Conservation (phyloP, 2,888 invertebrate genomes). For the Ethmia dodecea region DNA sequence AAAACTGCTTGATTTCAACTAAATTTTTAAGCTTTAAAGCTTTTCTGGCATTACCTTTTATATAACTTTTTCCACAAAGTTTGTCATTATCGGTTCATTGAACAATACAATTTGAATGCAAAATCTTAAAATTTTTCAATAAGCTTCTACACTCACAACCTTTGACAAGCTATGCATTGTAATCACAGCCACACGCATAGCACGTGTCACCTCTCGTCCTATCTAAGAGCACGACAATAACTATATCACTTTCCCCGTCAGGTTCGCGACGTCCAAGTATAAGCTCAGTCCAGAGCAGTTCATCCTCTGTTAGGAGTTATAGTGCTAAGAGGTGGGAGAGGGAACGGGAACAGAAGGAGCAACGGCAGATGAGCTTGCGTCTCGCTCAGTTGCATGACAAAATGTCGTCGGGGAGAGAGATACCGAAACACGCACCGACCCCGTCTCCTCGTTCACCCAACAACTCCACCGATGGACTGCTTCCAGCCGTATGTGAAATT, state of each 20-base stretch:
- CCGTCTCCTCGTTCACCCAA: constrained; percentile 87
- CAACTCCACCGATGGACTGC: constrained; percentile 89
- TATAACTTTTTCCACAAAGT: too few relatives aligned
- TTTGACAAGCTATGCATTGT: constrained; percentile 13
- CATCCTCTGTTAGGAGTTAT: constrained; percentile 89
- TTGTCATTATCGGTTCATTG: too few relatives aligned
- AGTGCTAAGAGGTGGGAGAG: constrained; percentile 88
- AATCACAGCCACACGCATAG: constrained; percentile 19
- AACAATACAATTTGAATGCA: too few relatives aligned
- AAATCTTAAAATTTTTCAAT: too few relatives aligned
- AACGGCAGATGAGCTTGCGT: constrained; percentile 87
- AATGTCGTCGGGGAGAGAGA: constrained; percentile 71
- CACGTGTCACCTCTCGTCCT: constrained; percentile 13
- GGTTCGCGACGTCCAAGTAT: constrained; percentile 93
- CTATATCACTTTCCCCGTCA: constrained; percentile 38
- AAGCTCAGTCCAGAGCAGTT: constrained; percentile 90
- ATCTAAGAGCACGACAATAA: neutral
- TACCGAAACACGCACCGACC: constrained; percentile 77
- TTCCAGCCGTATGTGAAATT: constrained; percentile 88
- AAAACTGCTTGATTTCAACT: too few relatives aligned
- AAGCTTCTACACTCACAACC: constrained; percentile 2
- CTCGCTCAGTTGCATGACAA: constrained; percentile 83
- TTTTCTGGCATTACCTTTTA: too few relatives aligned
- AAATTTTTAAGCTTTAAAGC: too few relatives aligned
- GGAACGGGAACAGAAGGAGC: constrained; percentile 89